A percentile compares a stretch with the other conserved stretches of the same genome.
phyloP scores from a whole-genome alignment of 2,113 vertebrate species.

The Riparia riparia region DNA sequence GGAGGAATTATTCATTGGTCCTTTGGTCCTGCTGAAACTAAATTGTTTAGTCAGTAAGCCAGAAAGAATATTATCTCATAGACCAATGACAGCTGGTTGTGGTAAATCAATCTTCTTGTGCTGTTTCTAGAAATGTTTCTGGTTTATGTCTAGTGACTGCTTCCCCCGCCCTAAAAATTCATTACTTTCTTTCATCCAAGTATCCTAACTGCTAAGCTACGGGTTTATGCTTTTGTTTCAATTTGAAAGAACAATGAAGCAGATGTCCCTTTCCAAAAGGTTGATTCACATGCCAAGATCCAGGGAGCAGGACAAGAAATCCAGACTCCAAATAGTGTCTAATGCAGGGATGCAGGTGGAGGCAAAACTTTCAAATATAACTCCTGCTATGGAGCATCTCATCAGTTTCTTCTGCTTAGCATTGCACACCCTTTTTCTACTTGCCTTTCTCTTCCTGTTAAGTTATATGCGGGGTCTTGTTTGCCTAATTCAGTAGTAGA shows the following conservation, averaged over 20 bases:
- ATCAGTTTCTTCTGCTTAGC: neutral
- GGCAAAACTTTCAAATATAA: neutral
- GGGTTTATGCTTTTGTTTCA: neutral
- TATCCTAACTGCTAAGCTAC: neutral
- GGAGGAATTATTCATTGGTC: neutral
- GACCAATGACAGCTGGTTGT: neutral
- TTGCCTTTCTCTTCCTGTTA: neutral
- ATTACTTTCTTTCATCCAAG: neutral
- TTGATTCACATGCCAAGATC: neutral
- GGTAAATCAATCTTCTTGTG: neutral
- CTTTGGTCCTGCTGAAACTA: neutral
- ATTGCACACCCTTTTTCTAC: neutral
- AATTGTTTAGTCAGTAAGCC: neutral
- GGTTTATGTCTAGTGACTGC: neutral
- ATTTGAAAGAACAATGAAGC: neutral
- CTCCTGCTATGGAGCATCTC: neutral
- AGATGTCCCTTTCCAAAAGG: neutral
- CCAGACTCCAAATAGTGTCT: neutral
- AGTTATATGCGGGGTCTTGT: neutral
- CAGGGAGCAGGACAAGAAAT: neutral
- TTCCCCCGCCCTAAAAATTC: neutral
- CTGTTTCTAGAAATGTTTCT: neutral
- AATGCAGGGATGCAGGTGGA: neutral
- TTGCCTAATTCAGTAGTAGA: neutral
- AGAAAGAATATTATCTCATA: neutral